phyloP scores from a whole-genome alignment of 2,113 vertebrate species.

The Paratilapia polleni region DNA sequence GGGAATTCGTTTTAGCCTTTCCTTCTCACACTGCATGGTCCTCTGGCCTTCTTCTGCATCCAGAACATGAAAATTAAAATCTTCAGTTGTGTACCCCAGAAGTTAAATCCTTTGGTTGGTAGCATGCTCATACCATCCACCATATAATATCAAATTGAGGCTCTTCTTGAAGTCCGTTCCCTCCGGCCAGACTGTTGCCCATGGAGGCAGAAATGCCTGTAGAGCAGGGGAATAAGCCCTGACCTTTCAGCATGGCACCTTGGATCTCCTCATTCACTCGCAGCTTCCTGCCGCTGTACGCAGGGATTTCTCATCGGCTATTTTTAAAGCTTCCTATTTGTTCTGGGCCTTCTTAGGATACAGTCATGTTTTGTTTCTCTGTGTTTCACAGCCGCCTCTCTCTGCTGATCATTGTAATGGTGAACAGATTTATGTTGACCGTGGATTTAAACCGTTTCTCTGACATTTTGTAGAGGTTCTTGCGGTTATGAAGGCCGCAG shows the following conservation, averaged over 20 bases:
- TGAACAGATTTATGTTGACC: not conserved
- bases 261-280: constrained; percentile 34
- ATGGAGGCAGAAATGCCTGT: not conserved
- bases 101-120: not conserved
- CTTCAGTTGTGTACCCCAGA: not conserved
- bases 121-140: not conserved
- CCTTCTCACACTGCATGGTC: constrained; percentile 1
- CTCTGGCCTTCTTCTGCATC: not conserved
- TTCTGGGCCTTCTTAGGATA: constrained; percentile 58
- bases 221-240: constrained; percentile 12
- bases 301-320: constrained; percentile 49
- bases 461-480: not conserved
- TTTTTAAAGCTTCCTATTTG: constrained; percentile 70
- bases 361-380: constrained; percentile 21
- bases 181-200: not conserved
- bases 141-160: not conserved
- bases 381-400: not conserved
- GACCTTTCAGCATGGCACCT: constrained; percentile 56
- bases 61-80: not conserved
- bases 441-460: not conserved
- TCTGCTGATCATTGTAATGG: not conserved
- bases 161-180: not conserved
- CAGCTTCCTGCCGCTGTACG: constrained; percentile 54
- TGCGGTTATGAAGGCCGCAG: not conserved
- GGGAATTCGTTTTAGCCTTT: not conserved